Conservation (phyloP, 2,113 vertebrate species). For the Diglossa brunneiventris region DNA sequence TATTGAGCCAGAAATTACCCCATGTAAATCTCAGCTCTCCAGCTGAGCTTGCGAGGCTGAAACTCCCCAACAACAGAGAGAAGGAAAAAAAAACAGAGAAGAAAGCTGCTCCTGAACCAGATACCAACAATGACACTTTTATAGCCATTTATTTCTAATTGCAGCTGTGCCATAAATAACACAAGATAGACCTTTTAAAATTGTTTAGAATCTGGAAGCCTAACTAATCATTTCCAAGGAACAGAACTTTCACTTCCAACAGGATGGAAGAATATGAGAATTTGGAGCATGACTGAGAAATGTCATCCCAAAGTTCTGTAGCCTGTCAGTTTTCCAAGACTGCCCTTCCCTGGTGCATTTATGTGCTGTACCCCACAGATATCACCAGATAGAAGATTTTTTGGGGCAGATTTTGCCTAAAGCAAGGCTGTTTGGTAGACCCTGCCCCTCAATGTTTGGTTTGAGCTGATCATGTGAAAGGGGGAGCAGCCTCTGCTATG, state of each 20-base stretch:
- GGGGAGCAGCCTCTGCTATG: neutral
- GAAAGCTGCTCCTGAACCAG: neutral
- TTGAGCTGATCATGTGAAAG: neutral
- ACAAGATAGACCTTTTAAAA: neutral
- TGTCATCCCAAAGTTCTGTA: neutral
- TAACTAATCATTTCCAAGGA: neutral
- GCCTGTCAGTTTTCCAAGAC: neutral
- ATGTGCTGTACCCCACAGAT: neutral
- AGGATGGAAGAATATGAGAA: neutral
- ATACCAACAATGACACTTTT: neutral
- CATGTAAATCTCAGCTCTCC: neutral
- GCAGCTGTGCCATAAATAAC: constrained; percentile 1
- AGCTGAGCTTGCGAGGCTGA: neutral
- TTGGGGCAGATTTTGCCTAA: neutral
- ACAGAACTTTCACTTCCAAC: neutral
- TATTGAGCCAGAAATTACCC: constrained; percentile 17
- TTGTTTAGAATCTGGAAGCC: neutral
- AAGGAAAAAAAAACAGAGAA: neutral
- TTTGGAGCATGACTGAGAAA: neutral
- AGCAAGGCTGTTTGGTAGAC: neutral
- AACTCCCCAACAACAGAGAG: neutral
- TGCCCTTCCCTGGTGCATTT: neutral
- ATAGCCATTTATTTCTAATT: neutral
- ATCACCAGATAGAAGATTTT: neutral
- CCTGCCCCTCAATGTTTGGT: neutral